phyloP scores from a whole-genome alignment of 2,113 vertebrate species.

The Trichomycterus rosablanca region DNA sequence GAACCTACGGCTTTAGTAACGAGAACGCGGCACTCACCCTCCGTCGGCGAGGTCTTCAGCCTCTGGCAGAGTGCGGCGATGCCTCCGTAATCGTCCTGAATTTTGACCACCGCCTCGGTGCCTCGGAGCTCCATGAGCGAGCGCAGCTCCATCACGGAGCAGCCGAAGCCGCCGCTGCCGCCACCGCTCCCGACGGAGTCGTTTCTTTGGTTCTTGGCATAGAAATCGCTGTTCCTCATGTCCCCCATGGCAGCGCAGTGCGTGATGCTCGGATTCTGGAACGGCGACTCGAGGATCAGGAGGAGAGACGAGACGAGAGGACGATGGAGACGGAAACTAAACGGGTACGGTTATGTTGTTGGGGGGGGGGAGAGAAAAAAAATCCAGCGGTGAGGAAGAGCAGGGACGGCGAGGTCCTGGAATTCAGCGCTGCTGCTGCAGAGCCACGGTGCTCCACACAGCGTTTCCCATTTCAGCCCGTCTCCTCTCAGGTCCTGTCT shows the following conservation, averaged over 20 bases:
- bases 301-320: neutral
- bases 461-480: conserved; percentile 80
- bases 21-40: conserved; percentile 74
- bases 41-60: conserved; percentile 90
- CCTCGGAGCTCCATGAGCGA: conserved; percentile 96
- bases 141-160: conserved; percentile 89
- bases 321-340: conserved; percentile 1
- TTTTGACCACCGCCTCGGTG: conserved; percentile 91
- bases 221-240: conserved; percentile 98
- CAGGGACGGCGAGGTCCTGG: conserved; percentile 53
- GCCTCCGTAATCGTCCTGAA: conserved; percentile 92
- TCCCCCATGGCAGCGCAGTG: conserved; percentile 84
- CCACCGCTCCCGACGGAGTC: too few species aligned
- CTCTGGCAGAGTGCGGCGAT: conserved; percentile 88
- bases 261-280: conserved; percentile 59
- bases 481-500: conserved; percentile 70
- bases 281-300: neutral
- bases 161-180: conserved; percentile 87
- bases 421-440: conserved; percentile 88
- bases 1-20: neutral
- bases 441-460: conserved; percentile 86
- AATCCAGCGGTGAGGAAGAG: conserved; percentile 42
- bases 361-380: conserved; percentile 16
- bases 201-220: conserved; percentile 98
- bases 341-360: too few species aligned